Evolutionary conservation across 1,140 invertebrate species (phyloP).

Genomic region (Cyclargus thomasi): DNA sequence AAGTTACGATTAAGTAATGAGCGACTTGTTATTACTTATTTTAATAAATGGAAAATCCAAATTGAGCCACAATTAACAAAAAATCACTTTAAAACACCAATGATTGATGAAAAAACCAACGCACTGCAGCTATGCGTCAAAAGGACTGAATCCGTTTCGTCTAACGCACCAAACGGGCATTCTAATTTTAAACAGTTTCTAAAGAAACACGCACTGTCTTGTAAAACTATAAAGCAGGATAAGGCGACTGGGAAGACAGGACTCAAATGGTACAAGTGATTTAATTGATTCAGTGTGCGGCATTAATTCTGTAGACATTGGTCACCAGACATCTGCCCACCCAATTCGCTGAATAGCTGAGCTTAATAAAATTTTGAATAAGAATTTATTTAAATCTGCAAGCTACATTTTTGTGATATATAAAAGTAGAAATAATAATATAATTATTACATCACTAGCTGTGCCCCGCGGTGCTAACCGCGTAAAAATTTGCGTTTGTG

Average conservation of each 20-base stretch:
- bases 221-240: conserved; percentile 46
- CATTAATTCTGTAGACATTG: conserved; percentile 42
- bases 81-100: conserved; percentile 13
- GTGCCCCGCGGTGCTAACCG: too few relatives aligned
- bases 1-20: too few relatives aligned
- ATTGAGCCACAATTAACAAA: not conserved
- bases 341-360: conserved; percentile 19
- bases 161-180: conserved; percentile 66
- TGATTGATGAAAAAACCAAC: conserved; percentile 21
- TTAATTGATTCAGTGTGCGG: conserved; percentile 53
- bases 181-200: conserved; percentile 70
- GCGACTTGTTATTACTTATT: too few relatives aligned
- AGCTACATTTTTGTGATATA: too few relatives aligned
- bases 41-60: not conserved
- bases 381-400: not conserved
- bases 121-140: conserved; percentile 39
- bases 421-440: too few relatives aligned
- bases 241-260: conserved; percentile 47
- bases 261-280: conserved; percentile 54
- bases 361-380: not conserved
- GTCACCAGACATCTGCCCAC: conserved; percentile 30
- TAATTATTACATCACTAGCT: too few relatives aligned
- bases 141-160: conserved; percentile 58
- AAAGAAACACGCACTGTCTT: conserved; percentile 55
- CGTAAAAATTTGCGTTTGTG: too few relatives aligned